These are phyloP conservation scores for Megastigmus dorsalis DNA, from an alignment of 2,888 invertebrate genomes.

Conservation along the genomic window DNA sequence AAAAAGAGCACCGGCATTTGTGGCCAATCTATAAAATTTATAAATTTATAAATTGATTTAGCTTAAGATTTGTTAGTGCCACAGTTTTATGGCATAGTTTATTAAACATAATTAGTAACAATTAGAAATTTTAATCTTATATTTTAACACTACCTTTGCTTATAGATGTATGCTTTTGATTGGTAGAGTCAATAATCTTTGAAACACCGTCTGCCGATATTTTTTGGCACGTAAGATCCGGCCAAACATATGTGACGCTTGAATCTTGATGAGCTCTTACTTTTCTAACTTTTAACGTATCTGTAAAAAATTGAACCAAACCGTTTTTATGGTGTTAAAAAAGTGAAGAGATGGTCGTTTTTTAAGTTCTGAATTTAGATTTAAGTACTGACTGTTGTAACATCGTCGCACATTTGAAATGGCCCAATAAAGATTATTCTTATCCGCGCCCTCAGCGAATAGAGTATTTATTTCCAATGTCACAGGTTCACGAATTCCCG, in stretches of 20 bases:
- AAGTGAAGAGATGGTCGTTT: neutral
- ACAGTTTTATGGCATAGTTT: too few relatives aligned
- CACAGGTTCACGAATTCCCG: neutral
- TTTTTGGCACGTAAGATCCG: conserved; percentile 60
- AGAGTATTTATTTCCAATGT: conserved; percentile 53
- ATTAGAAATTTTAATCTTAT: too few relatives aligned
- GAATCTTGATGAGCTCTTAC: conserved; percentile 48
- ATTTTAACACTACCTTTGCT: conserved; percentile 31
- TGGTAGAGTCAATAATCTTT: conserved; percentile 5
- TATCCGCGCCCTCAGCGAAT: neutral
- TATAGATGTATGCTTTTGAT: neutral
- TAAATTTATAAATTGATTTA: too few relatives aligned
- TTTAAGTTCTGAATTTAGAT: neutral
- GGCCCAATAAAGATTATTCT: conserved; percentile 57
- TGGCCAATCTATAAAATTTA: too few relatives aligned
- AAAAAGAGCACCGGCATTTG: too few relatives aligned
- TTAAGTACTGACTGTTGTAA: conserved; percentile 41
- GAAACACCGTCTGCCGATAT: conserved; percentile 50
- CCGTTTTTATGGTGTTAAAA: neutral
- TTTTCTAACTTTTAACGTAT: conserved; percentile 44
- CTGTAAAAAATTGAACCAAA: conserved; percentile 45
- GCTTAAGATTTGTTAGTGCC: too few relatives aligned
- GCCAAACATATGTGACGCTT: conserved; percentile 49
- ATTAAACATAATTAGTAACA: too few relatives aligned
- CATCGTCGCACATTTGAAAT: conserved; percentile 56